Conservation (phyloP, 2,113 vertebrate genomes). For the Ivindomyrus marchei region DNA sequence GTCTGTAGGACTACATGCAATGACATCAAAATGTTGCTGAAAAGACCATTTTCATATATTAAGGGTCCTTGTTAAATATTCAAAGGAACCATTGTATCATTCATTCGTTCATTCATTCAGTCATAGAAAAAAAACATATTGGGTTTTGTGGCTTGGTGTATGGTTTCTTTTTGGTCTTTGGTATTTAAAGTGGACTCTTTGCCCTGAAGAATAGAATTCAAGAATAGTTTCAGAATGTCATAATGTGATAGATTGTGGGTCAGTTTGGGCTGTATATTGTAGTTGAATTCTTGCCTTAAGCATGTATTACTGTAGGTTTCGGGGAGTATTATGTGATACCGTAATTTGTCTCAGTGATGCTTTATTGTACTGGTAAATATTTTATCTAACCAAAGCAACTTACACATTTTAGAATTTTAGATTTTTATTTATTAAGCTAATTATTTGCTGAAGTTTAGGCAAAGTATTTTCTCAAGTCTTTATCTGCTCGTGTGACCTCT, state of each 20-base stretch:
- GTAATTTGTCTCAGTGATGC: neutral
- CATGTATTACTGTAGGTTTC: neutral
- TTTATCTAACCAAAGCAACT: neutral
- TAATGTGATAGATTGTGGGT: neutral
- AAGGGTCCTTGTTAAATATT: neutral
- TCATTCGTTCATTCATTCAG: neutral
- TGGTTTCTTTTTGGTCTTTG: neutral
- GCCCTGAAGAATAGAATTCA: neutral
- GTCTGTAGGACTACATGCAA: neutral
- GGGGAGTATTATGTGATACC: neutral
- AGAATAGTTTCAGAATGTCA: conserved; percentile 2
- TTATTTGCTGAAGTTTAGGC: neutral
- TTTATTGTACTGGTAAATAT: neutral
- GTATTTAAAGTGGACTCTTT: neutral
- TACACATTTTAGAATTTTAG: neutral
- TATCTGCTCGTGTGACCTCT: neutral
- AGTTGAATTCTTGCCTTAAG: neutral
- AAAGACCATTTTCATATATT: neutral
- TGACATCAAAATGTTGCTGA: conserved; percentile 1
- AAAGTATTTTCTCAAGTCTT: neutral
- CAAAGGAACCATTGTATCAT: conserved; percentile 1
- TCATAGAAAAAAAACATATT: conserved; percentile 3
- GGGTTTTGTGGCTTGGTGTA: conserved; percentile 1
- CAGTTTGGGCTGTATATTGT: neutral
- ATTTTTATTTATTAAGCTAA: neutral